Evolutionary conservation across 64 coral and sea anemone species (phyloP), one percentile per base, ranked within the genome.

Genomic region (Porites australiensis): DNA sequence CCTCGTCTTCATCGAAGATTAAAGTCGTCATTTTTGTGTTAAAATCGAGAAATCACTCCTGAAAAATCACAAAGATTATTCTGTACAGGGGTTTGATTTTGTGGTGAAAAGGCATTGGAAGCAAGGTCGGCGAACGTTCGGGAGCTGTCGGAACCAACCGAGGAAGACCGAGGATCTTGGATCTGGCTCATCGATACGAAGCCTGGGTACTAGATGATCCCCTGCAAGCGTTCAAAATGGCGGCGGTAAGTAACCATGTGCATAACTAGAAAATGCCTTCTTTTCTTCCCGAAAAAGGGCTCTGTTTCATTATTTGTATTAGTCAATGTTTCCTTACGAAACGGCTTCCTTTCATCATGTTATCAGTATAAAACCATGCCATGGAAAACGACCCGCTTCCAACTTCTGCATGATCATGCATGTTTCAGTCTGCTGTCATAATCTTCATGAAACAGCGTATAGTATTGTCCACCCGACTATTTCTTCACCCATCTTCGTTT

Each of bases 221-320:
- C 71, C 27, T 20, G 4, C 43, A 50, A 88, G 21, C 77, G 87
- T 90, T 94, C 82, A 98, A 98, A 93, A 98, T 98, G 95, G 95
- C 95, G 88, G 95, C 95, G 95, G 95, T 98, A 79, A 91, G 95
- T 98, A 20, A 59, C 75, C 92, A 94, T 94, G 95, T 94, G 95
- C 95, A 77, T 68, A 70, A 52, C 10, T 22, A 4, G 44, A 13
- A 68, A n/a, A 1, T 49, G 46, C 8, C 71, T 27, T 75, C 19
- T 16, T 62, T 64, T 9, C 27, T 75, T 65, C 47, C 54, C 2
- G 4, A 44, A 18, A 74, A 47, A 12, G 3, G 5, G 5, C 6
- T 54, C 13, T 8, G 58, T 21, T 65, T 79, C 48, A 8, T 64
- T 44, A 11, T 55, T 11, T 22, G 20, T 57, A 37, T 10, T 3